Conservation (phyloP, 64 coral and sea anemone species). For the Pachyseris speciosa region DNA sequence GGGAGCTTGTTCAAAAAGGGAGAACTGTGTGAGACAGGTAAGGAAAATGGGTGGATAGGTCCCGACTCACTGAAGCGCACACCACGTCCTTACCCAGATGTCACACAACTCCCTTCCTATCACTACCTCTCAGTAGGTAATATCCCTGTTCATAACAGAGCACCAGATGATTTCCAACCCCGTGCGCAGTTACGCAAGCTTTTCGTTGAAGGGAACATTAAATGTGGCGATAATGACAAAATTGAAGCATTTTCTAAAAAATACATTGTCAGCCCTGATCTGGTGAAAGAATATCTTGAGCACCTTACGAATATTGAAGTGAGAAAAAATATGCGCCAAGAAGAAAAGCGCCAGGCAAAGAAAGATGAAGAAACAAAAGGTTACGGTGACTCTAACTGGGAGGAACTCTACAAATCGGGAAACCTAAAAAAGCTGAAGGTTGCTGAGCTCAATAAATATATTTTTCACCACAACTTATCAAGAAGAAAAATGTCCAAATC, state of each 20-base stretch:
- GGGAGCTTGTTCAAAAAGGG: slow-evolving; percentile 4
- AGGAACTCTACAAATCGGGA: too few relatives aligned
- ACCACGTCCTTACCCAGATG: slow-evolving; percentile 7
- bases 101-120: slow-evolving; percentile 23
- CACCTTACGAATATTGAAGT: too few relatives aligned
- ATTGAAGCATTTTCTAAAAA: background rate
- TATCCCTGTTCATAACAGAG: background rate
- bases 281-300: too few relatives aligned
- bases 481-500: too few relatives aligned
- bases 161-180: slow-evolving; percentile 35
- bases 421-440: too few relatives aligned
- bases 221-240: slow-evolving; percentile 5
- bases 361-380: too few relatives aligned
- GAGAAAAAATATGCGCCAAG: too few relatives aligned
- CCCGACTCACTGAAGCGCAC: slow-evolving; percentile 10
- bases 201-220: background rate
- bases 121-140: slow-evolving; percentile 34
- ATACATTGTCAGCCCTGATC: too few relatives aligned
- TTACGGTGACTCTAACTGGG: too few relatives aligned
- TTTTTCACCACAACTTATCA: too few relatives aligned
- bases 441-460: too few relatives aligned
- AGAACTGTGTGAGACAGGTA: slow-evolving; percentile 33
- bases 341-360: too few relatives aligned
- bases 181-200: background rate
- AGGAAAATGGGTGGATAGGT: slow-evolving; percentile 38